Evolutionary conservation across 2,888 invertebrate species (phyloP), one percentile per base, ranked within the genome.

Genomic region (Ichneumon xanthorius): DNA sequence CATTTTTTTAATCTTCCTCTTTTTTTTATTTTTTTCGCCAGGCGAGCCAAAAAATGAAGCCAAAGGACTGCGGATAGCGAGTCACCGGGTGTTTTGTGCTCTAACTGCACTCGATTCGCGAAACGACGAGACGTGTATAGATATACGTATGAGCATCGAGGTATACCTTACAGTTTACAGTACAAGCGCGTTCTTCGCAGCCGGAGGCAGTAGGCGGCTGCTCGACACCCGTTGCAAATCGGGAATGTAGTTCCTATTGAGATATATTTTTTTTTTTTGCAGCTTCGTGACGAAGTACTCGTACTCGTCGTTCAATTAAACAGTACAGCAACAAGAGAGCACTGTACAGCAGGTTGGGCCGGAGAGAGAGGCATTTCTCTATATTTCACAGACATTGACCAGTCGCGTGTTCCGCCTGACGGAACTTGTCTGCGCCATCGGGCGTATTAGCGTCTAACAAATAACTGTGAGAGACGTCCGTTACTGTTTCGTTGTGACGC

Each of bases 181-280:
- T 65, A 50, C 6, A 65, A n/a, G 40, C 40, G 19, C 65, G 61
- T 75, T 58, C n/a, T 61, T 53, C 9, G 50, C 22, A 55, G 50
- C 82, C 71, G 72, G 77, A 22, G 77, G 77, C 71, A 77, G 65
- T 77, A 82, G 72, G 77, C 65, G 77, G 82, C 19, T 67, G 45
- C 16, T 58, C 58, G 37, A 61, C 70, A 76, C 77, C 72, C 71
- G 82, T 82, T 77, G 77, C 82, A 65, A 77, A 72, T 82, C 77
- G 77, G 50, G 77, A 77, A 82, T 82, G 71, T 77, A 55, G 71
- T 77, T 77, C 55, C 77, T 82, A 71, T 82, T 77, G 61, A 70
- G 76, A 19, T 55, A 7, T 55, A 77, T 82, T 82, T 77, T 71
- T 40, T 65, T 48, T 14, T 14, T 63, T 63, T 33, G 30, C 16